Base-by-base conservation (phyloP, 2,888 invertebrate species). In the Ophonus ardosiacus region DNA sequence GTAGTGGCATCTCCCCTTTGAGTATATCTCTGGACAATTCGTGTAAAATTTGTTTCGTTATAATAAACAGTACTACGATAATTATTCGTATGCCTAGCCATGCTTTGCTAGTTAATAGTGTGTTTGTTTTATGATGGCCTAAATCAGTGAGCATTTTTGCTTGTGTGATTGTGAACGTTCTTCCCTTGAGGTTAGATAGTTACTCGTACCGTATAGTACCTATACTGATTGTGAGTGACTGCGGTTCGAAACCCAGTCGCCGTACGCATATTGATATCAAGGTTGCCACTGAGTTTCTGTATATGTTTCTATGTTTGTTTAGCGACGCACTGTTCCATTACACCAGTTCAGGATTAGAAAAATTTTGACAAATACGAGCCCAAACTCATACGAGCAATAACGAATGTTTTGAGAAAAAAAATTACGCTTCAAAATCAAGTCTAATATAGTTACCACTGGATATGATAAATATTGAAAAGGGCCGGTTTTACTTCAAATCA, bases 191-290 rank as follows among this genome's bases (percentile, higher is more conserved):
- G 40, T 61, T 31, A 31, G 31, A 31, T 31, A 31, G 31, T 31
- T 31, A 31, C 31, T 31, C 31, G 31, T 31, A 31, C 5, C 1
- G 31, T 31, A 31, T n/a, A 17, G 8, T 78, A 78, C 43, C 43
- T 51, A 3, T 51, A 51, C 43, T 13, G 43, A 76, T n/a, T 76
- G 76, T 10, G 43, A 43, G 43, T 76, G 76, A 51, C 38, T 31
- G 79, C 31, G 17, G 59, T 79, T 79, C 18, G 59, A 65, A 71
- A 8, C 71, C 43, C 71, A 40, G 17, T 43, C 43, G 15, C 79
- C 59, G n/a, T 38, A 79, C 79, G 79, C 79, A 79, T 79, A 79
- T 79, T 79, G 18, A 79, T 79, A 79, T 79, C 79, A 79, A 79
- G 79, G 79, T 79, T 71, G 59, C 63, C 24, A n/a, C 38, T 38